Percentiles rank a stretch among this genome's conserved stretches.
Evolutionary conservation across 2,113 vertebrate genomes (phyloP).

Genomic region (Nannospalax galili): DNA sequence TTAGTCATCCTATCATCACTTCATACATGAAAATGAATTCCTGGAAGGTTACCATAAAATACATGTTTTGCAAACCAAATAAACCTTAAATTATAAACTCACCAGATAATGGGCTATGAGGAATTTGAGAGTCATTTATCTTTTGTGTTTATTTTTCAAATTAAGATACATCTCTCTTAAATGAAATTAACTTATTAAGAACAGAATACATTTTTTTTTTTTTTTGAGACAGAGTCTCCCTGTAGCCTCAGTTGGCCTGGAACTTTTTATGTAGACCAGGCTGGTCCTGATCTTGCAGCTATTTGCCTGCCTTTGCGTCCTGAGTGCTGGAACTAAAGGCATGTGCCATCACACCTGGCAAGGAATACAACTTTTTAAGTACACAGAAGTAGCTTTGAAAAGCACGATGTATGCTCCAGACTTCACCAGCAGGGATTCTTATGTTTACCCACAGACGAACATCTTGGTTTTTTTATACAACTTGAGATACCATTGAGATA

Average conservation of each 20-base stretch:
- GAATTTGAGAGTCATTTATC: not conserved
- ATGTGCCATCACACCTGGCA: too few relatives aligned
- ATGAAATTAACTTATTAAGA: not conserved
- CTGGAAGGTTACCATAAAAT: not conserved
- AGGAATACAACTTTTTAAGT: not conserved
- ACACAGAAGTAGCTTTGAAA: not conserved
- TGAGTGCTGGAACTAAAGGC: too few relatives aligned
- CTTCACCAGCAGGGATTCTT: not conserved
- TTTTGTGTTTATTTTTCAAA: not conserved
- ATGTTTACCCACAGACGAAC: not conserved
- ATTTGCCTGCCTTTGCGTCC: too few relatives aligned
- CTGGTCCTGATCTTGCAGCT: too few relatives aligned
- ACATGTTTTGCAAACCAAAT: not conserved
- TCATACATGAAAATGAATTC: not conserved
- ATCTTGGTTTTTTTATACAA: not conserved
- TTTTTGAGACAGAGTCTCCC: too few relatives aligned
- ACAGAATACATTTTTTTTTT: too few relatives aligned
- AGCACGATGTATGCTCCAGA: too few relatives aligned
- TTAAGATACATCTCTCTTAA: not conserved
- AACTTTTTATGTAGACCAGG: too few relatives aligned
- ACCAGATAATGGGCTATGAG: not conserved
- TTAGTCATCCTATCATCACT: not conserved
- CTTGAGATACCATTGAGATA: not conserved
- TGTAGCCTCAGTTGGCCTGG: too few relatives aligned
- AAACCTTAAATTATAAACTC: not conserved